phyloP scores from a whole-genome alignment of 2,888 invertebrate genomes.

The Leptinotarsa haldemani region DNA sequence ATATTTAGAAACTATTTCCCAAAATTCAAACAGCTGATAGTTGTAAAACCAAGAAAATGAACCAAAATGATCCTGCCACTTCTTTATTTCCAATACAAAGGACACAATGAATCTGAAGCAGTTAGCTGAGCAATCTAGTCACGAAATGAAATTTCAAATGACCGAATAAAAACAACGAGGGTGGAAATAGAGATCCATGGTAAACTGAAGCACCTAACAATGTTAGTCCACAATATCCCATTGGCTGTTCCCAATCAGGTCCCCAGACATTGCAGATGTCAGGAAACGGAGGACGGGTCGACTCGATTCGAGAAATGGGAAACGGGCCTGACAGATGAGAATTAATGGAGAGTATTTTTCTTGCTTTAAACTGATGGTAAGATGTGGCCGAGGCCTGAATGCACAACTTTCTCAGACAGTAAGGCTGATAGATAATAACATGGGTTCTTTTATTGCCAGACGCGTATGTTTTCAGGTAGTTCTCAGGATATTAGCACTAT shows the following conservation, averaged over 20 bases:
- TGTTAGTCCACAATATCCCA: conserved; percentile 40
- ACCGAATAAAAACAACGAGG: conserved; percentile 28
- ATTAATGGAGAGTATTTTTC: conserved; percentile 65
- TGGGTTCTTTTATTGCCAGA: conserved; percentile 36
- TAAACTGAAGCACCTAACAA: conserved; percentile 38
- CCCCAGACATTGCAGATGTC: conserved; percentile 42
- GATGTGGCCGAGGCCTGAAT: conserved; percentile 59
- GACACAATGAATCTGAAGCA: too few species aligned
- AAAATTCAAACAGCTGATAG: too few species aligned
- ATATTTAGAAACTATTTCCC: too few species aligned
- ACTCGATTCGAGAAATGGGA: conserved; percentile 35
- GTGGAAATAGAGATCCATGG: conserved; percentile 4
- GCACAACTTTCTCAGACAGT: conserved; percentile 48
- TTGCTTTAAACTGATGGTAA: conserved; percentile 64
- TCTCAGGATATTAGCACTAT: conserved; percentile 24
- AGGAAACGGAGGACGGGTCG: conserved; percentile 39
- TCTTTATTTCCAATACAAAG: too few species aligned
- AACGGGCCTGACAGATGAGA: conserved; percentile 59
- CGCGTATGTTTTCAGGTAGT: conserved; percentile 32
- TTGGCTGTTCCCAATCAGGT: conserved; percentile 39
- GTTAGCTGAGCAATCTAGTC: background rate
- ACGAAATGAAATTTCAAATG: conserved; percentile 16
- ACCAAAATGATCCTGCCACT: too few species aligned
- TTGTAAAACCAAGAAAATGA: too few species aligned
- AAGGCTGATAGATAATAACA: conserved; percentile 51